Conservation (phyloP, 2,888 invertebrate genomes). For the Coleophora deauratella region DNA sequence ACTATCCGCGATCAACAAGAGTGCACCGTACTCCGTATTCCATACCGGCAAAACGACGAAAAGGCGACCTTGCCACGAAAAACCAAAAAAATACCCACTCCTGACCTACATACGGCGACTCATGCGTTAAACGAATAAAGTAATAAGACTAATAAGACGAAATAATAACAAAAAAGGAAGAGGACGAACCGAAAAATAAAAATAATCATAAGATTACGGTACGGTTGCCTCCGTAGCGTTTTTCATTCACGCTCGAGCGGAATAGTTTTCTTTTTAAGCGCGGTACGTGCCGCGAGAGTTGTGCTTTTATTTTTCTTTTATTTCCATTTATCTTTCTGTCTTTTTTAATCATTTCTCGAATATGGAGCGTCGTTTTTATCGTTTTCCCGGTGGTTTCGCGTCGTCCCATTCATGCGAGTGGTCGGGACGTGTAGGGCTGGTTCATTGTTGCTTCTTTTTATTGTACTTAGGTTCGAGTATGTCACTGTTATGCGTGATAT, state of each 20-base stretch:
- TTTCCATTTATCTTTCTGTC: slow-evolving; percentile 55
- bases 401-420: slow-evolving; percentile 46
- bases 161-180: slow-evolving; percentile 59
- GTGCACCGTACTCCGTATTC: too few species aligned
- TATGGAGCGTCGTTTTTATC: slow-evolving; percentile 70
- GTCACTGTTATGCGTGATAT: too few species aligned
- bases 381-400: slow-evolving; percentile 56
- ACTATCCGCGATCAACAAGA: slow-evolving; percentile 18
- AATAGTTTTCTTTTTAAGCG: slow-evolving; percentile 71
- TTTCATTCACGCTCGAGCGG: slow-evolving; percentile 68
- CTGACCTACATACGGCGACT: slow-evolving; percentile 67
- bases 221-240: slow-evolving; percentile 55
- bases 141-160: slow-evolving; percentile 40
- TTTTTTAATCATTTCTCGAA: slow-evolving; percentile 73
- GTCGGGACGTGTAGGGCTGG: slow-evolving; percentile 11
- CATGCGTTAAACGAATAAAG: slow-evolving; percentile 57
- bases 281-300: slow-evolving; percentile 58
- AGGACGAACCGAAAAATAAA: slow-evolving; percentile 53
- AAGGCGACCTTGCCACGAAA: slow-evolving; percentile 60
- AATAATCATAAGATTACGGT: slow-evolving; percentile 70
- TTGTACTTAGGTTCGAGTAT: too few species aligned
- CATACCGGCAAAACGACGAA: slow-evolving; percentile 42
- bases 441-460: neutral
- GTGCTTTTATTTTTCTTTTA: slow-evolving; percentile 50
- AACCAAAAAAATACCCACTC: slow-evolving; percentile 58